Evolutionary conservation across 2,888 invertebrate species (phyloP).

Genomic region (Caenorhabditis japonica): DNA sequence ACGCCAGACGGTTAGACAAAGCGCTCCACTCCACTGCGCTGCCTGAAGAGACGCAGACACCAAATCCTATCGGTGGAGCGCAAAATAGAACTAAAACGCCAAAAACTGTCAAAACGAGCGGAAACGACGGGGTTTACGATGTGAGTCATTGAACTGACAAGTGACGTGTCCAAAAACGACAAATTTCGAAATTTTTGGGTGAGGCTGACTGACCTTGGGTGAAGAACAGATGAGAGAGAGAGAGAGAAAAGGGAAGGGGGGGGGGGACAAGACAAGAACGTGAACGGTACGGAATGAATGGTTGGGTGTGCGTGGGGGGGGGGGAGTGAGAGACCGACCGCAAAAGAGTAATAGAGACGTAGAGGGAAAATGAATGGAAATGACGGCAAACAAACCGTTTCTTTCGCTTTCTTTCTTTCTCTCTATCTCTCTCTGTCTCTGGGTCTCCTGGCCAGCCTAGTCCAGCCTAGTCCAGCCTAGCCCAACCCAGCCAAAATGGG

Average conservation of each 20-base stretch:
- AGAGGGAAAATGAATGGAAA: constrained; percentile 3
- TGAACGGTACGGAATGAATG: constrained; percentile 32
- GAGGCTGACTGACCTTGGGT: constrained; percentile 5
- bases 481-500: neutral
- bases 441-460: neutral
- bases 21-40: too few species aligned
- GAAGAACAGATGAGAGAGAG: constrained; percentile 24
- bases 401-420: neutral
- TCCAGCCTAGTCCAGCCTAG: neutral
- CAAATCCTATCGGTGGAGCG: too few species aligned
- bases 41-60: too few species aligned
- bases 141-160: too few species aligned
- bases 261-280: constrained; percentile 13
- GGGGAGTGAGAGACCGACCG: constrained; percentile 14
- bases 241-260: too few species aligned
- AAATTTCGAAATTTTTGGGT: constrained; percentile 1
- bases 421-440: too few species aligned
- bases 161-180: constrained; percentile 2
- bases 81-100: too few species aligned
- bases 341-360: constrained; percentile 7
- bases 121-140: too few species aligned
- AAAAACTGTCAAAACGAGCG: too few species aligned
- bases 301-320: constrained; percentile 11
- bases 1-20: too few species aligned
- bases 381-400: neutral